Base-by-base conservation (phyloP, 2,888 invertebrate species). In the Protonemura montana region DNA sequence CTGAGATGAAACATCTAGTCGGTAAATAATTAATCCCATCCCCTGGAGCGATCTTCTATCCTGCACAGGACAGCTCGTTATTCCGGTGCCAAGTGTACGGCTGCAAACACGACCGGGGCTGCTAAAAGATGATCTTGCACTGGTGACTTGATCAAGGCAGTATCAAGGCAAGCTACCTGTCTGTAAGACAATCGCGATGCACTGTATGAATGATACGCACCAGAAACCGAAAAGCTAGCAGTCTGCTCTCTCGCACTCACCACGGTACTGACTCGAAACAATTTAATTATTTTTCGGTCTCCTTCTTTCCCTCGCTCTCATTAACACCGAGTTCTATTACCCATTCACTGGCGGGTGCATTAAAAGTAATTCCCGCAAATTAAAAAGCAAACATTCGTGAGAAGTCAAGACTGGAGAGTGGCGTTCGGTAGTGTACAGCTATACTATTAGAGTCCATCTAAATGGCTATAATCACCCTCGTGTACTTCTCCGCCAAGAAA, bases 271-370 rank as follows among this genome's bases (percentile, higher is more conserved):
- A 59, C 59, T 59, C 59, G 59, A 59, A 81, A 81, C 30, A 28
- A 81, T 29, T 30, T 81, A 28, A 30, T 81, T 81, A 28, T 81
- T 30, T 81, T 29, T 35, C 82, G 29, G 35, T 30, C 41, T 83
- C 82, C 21, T 25, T 84, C 84, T 59, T 84, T 84, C 84, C 84
- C 84, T 84, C 84, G 84, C 84, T 84, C 84, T 84, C 84, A 84
- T 84, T 84, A 84, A 59, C 84, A 84, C 59, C 28, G 29, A 78
- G 28, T 28, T 78, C n/a, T 42, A 41, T 83, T 83, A 76, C 28
- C 84, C 76, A 84, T 84, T 84, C 84, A 84, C 84, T 84, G 84
- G 59, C 76, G 84, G 29, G 59, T 41, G 84, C 59, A 84, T 27
- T 76, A 21, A 28, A 81, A 76, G 76, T 84, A 84, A 84, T 84